phyloP scores from a whole-genome alignment of 2,888 invertebrate species.

The Cephus rjabovi region DNA sequence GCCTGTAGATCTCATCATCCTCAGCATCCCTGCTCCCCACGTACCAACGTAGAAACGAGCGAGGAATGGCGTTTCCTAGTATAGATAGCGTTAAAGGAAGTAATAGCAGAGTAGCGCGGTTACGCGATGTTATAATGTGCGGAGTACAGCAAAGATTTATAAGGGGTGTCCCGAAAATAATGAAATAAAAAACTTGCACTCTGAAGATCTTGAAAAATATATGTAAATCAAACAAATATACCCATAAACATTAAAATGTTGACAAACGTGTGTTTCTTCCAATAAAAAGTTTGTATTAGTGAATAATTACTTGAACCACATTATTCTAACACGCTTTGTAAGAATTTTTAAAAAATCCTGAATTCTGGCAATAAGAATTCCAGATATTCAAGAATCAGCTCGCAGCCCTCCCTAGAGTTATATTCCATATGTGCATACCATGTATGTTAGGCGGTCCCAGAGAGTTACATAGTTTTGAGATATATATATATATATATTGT shows the following conservation, averaged over 20 bases:
- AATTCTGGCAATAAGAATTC: neutral
- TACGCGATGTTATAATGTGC: conserved; percentile 25
- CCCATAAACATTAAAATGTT: neutral
- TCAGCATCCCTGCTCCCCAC: conserved; percentile 43
- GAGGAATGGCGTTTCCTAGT: conserved; percentile 50
- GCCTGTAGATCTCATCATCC: conserved; percentile 65
- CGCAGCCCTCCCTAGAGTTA: conserved; percentile 30
- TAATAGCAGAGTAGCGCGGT: conserved; percentile 52
- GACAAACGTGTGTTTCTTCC: neutral
- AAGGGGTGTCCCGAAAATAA: neutral
- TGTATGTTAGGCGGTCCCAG: conserved; percentile 41
- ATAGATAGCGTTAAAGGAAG: conserved; percentile 54
- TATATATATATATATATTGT: conserved; percentile 44
- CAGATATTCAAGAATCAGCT: conserved; percentile 22
- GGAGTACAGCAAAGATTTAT: neutral
- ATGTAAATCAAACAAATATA: neutral
- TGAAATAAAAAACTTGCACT: neutral
- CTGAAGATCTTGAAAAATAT: neutral
- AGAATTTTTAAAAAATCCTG: neutral
- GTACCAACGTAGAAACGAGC: conserved; percentile 48
- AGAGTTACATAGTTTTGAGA: conserved; percentile 62
- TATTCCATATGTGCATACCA: conserved; percentile 43
- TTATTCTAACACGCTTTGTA: neutral
- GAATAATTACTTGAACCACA: neutral
- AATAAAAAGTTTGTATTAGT: neutral